These are phyloP conservation scores for Entomobrya proxima DNA, from an alignment of 2,888 invertebrate genomes.

Conservation along the genomic window DNA sequence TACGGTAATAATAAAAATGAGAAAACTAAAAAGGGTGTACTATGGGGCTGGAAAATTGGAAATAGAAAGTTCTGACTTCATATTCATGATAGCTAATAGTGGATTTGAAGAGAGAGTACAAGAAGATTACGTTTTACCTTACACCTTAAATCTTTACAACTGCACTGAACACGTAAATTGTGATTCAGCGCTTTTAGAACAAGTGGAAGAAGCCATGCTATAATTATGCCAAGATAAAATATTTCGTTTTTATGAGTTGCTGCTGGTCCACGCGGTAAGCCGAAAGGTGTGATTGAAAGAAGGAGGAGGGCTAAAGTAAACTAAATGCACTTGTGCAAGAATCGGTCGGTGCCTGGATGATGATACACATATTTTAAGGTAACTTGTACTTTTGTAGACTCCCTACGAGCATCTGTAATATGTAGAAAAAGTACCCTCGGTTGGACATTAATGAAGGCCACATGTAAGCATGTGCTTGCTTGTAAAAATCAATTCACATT, in stretches of 20 bases:
- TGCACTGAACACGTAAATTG: neutral
- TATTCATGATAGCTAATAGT: too few relatives aligned
- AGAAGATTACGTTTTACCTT: too few relatives aligned
- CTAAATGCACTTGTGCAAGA: too few relatives aligned
- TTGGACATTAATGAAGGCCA: neutral
- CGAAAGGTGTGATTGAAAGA: neutral
- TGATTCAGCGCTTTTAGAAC: neutral
- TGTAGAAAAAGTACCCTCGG: too few relatives aligned
- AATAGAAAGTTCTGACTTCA: neutral
- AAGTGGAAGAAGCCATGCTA: neutral
- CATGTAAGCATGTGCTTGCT: neutral
- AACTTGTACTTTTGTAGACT: too few relatives aligned
- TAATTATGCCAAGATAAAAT: neutral
- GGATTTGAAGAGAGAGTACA: too few relatives aligned
- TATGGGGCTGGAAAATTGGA: neutral
- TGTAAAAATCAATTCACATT: slow-evolving; percentile 7
- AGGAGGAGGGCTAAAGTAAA: too few relatives aligned
- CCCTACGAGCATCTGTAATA: neutral
- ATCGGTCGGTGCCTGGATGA: too few relatives aligned
- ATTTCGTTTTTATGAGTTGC: neutral
- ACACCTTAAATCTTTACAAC: too few relatives aligned
- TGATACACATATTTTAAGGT: too few relatives aligned
- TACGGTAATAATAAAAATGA: slow-evolving; percentile 30
- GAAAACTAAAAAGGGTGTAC: slow-evolving; percentile 42
- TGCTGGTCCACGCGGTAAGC: neutral